phyloP scores from a whole-genome alignment of 2,113 vertebrate species.

The Quiscalus mexicanus region DNA sequence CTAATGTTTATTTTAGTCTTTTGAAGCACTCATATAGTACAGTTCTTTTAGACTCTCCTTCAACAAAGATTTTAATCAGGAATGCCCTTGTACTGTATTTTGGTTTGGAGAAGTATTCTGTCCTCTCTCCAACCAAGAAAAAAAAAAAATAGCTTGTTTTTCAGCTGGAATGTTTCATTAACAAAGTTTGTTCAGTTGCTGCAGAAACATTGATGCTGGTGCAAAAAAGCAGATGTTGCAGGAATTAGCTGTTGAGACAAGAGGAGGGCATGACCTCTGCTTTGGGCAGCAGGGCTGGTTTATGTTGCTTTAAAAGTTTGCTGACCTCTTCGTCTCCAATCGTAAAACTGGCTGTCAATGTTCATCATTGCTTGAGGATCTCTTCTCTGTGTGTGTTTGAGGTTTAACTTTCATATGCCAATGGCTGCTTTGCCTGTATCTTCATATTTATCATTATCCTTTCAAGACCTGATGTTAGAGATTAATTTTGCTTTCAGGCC shows the following conservation, averaged over 20 bases:
- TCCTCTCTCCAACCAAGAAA: neutral
- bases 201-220: neutral
- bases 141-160: neutral
- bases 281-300: neutral
- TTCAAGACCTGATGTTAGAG: neutral
- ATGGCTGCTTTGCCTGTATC: neutral
- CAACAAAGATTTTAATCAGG: neutral
- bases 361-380: neutral
- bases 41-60: neutral
- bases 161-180: neutral
- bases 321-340: neutral
- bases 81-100: neutral
- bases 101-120: neutral
- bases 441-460: neutral
- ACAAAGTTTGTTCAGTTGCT: neutral
- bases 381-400: neutral
- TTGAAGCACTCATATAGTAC: neutral
- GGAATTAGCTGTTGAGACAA: neutral
- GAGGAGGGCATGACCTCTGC: neutral
- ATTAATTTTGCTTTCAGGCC: neutral
- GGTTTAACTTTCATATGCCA: neutral
- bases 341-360: neutral
- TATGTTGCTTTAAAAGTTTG: neutral
- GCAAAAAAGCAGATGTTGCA: neutral
- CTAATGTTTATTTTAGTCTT: neutral